Conservation (phyloP, 2,113 vertebrate genomes). For the Pterocles gutturalis region DNA sequence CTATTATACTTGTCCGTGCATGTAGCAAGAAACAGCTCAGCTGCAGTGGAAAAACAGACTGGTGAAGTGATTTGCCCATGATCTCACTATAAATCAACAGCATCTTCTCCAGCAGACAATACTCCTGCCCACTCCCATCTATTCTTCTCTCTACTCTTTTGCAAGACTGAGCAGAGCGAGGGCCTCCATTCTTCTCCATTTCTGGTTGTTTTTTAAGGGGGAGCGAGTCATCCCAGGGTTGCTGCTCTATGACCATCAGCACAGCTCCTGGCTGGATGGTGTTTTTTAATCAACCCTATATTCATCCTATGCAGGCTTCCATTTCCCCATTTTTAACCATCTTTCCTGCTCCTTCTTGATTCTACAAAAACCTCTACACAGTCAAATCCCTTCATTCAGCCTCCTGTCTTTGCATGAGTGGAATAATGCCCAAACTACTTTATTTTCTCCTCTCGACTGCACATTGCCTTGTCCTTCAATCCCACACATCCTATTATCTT, state of each 20-base stretch:
- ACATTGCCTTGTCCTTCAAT: neutral
- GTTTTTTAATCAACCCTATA: neutral
- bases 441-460: neutral
- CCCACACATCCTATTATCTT: neutral
- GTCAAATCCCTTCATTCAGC: neutral
- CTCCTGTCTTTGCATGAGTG: fast-evolving
- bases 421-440: neutral
- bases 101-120: neutral
- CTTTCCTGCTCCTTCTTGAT: neutral
- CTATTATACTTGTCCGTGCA: neutral
- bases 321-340: neutral
- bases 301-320: neutral
- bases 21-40: neutral
- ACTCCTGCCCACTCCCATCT: neutral
- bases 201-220: neutral
- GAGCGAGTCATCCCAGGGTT: neutral
- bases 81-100: neutral
- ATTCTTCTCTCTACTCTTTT: neutral
- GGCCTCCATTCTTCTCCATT: neutral
- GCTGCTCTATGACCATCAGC: neutral
- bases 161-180: neutral
- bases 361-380: neutral
- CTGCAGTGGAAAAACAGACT: neutral
- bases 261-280: neutral
- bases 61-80: neutral